Evolutionary conservation across 2,888 invertebrate genomes (phyloP).

Genomic region (Periphyllus acericola): DNA sequence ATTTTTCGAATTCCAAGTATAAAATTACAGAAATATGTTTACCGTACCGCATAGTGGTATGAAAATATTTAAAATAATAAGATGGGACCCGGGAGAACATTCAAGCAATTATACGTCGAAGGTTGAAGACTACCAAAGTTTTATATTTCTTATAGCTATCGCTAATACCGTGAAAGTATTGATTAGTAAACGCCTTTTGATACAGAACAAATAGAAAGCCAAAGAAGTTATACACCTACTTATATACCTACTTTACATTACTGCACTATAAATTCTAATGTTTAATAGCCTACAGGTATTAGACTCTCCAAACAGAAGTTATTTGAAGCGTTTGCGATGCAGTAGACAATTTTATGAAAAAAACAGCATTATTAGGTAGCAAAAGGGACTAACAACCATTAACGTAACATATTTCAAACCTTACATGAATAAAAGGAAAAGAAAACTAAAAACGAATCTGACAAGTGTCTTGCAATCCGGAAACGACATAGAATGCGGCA

Average conservation of each 20-base stretch:
- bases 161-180: too few relatives aligned
- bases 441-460: not conserved
- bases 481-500: not conserved
- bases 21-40: too few relatives aligned
- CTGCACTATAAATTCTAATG: not conserved
- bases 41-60: too few relatives aligned
- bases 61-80: too few relatives aligned
- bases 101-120: too few relatives aligned
- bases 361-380: slow-evolving; percentile 7
- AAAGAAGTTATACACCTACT: not conserved
- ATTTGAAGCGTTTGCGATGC: slow-evolving; percentile 1
- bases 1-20: too few relatives aligned
- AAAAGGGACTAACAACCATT: slow-evolving; percentile 7
- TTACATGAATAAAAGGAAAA: not conserved
- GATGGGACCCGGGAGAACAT: too few relatives aligned
- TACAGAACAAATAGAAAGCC: not conserved
- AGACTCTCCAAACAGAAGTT: not conserved
- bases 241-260: not conserved
- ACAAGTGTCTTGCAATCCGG: slow-evolving; percentile 32
- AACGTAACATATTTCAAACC: slow-evolving; percentile 22
- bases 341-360: slow-evolving; percentile 4
- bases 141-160: too few relatives aligned
- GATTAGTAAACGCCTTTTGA: not conserved
- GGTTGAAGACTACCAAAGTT: too few relatives aligned
- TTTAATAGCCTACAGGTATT: not conserved